phyloP scores from a whole-genome alignment of 2,113 vertebrate genomes.

The Probosciger aterrimus region DNA sequence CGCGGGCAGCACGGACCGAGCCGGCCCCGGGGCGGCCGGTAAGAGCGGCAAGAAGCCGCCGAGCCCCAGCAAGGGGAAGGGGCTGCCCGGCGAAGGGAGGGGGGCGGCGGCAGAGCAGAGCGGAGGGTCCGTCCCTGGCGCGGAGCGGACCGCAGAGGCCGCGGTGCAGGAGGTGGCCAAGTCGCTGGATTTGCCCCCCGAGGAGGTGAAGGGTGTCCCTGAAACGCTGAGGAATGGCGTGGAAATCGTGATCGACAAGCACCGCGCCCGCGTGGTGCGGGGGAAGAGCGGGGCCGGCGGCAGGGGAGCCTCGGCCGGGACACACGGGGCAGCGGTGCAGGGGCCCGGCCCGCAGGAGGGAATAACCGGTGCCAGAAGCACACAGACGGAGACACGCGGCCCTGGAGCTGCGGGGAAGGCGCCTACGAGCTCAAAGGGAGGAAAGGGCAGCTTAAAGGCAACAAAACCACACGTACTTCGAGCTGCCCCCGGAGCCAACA shows the following conservation, averaged over 20 bases:
- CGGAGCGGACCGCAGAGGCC: background rate
- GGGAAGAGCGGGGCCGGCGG: background rate
- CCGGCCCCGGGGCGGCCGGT: background rate
- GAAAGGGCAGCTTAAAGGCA: background rate
- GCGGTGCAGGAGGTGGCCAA: background rate
- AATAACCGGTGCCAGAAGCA: accelerated
- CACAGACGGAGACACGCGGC: accelerated
- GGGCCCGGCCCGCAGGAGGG: background rate
- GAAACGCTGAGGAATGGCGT: background rate
- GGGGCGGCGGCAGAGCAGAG: background rate
- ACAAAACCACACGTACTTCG: accelerated
- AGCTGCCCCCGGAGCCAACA: background rate
- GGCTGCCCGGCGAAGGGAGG: too few species aligned
- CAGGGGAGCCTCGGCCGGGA: too few species aligned
- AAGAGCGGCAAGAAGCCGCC: background rate
- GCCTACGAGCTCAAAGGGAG: background rate
- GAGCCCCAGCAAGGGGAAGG: background rate
- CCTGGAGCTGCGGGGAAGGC: accelerated
- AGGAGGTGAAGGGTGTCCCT: background rate
- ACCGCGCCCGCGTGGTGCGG: background rate
- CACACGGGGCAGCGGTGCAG: background rate
- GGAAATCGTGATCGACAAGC: background rate
- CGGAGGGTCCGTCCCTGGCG: background rate
- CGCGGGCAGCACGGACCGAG: too few species aligned
- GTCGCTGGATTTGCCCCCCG: background rate